These are phyloP conservation scores for Pecten maximus DNA, from an alignment of 2,888 invertebrate species.

Conservation along the genomic window DNA sequence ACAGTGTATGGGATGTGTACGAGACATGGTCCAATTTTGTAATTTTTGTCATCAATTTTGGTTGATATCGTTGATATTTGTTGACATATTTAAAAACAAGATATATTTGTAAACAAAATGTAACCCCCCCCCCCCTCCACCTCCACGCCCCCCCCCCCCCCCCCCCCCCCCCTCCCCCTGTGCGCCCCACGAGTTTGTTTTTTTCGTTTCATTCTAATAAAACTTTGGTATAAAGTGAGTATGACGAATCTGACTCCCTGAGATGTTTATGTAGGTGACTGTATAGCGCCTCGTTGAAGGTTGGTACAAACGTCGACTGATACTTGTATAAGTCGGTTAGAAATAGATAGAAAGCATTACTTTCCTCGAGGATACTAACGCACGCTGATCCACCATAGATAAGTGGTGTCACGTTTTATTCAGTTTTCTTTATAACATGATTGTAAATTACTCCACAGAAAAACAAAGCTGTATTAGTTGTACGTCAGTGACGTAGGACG, in stretches of 20 bases:
- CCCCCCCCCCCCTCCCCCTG: too few species aligned
- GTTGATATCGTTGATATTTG: too few species aligned
- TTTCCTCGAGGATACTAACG: background rate
- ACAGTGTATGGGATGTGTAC: too few species aligned
- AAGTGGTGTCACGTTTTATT: background rate
- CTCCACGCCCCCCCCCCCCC: too few species aligned
- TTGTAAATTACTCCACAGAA: background rate
- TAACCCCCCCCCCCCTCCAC: too few species aligned
- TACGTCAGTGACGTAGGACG: background rate
- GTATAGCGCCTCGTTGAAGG: background rate
- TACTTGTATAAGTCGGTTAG: background rate
- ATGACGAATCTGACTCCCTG: slow-evolving; percentile 1
- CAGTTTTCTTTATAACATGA: background rate
- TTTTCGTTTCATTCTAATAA: background rate
- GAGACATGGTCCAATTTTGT: too few species aligned
- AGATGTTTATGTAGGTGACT: background rate
- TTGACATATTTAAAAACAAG: too few species aligned
- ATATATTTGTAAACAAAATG: too few species aligned
- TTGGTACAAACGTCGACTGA: background rate
- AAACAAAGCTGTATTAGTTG: background rate
- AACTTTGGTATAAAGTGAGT: background rate
- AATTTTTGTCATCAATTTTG: too few species aligned
- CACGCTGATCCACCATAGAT: background rate
- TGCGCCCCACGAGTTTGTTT: background rate
- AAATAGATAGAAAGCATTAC: background rate